phyloP scores from a whole-genome alignment of 2,888 invertebrate genomes.

The Nephrotoma guestfalica region DNA sequence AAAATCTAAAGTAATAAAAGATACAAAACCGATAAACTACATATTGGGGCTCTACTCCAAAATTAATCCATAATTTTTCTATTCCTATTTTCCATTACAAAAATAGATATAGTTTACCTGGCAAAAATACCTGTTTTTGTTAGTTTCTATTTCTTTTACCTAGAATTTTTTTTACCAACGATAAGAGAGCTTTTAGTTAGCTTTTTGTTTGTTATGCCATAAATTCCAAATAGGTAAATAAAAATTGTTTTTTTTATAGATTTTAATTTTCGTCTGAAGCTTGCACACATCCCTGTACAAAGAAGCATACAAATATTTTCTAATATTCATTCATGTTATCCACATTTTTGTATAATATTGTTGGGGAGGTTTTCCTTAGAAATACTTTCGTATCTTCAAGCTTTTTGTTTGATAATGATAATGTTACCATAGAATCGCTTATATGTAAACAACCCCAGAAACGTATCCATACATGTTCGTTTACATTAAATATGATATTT shows the following conservation, averaged over 20 bases:
- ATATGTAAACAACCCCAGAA: not conserved
- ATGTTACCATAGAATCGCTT: not conserved
- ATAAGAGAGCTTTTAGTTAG: not conserved
- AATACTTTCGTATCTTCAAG: not conserved
- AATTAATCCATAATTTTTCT: not conserved
- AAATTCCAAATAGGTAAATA: not conserved
- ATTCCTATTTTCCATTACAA: not conserved
- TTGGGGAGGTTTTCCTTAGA: not conserved
- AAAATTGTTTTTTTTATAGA: not conserved
- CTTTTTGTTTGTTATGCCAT: not conserved
- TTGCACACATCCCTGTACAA: not conserved
- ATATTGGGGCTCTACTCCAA: not conserved
- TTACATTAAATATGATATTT: not conserved
- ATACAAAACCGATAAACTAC: not conserved
- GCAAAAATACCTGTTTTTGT: not conserved
- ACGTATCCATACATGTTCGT: not conserved
- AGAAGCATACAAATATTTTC: not conserved
- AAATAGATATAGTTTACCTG: not conserved
- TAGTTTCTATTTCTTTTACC: not conserved
- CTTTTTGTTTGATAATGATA: not conserved
- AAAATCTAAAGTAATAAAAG: not conserved
- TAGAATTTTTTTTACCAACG: not conserved
- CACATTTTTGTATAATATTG: not conserved
- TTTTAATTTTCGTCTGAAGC: not conserved
- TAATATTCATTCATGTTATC: not conserved